Evolutionary conservation across 2,888 invertebrate species (phyloP).

Genomic region (Ypsolopha scabrella): DNA sequence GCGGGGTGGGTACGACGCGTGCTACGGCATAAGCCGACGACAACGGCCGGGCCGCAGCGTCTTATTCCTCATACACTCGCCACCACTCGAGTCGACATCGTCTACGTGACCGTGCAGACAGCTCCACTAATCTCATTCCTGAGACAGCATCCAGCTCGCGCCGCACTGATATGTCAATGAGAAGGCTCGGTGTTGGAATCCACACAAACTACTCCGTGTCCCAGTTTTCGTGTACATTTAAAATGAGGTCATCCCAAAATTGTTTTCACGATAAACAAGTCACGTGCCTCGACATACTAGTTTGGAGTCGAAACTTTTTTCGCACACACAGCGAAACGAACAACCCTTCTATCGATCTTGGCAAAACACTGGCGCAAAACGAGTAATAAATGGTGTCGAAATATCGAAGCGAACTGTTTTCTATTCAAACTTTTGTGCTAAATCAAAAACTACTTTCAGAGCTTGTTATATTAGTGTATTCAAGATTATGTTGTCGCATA

Average conservation of each 20-base stretch:
- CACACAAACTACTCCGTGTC: slow-evolving; percentile 9
- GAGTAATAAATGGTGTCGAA: slow-evolving; percentile 42
- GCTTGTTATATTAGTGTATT: slow-evolving; percentile 11
- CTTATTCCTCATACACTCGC: slow-evolving; percentile 20
- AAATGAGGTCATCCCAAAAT: slow-evolving; percentile 15
- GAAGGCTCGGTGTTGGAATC: slow-evolving; percentile 18
- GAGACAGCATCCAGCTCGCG: slow-evolving; percentile 10
- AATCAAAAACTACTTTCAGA: slow-evolving; percentile 40
- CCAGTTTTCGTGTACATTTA: background rate
- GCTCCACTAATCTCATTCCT: slow-evolving; percentile 46
- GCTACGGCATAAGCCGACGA: slow-evolving; percentile 37
- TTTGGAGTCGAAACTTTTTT: slow-evolving; percentile 34
- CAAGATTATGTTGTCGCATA: background rate
- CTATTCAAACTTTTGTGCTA: slow-evolving; percentile 40
- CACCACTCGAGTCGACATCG: slow-evolving; percentile 41
- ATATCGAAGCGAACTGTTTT: slow-evolving; percentile 35
- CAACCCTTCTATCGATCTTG: slow-evolving; percentile 30
- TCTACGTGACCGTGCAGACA: slow-evolving; percentile 62
- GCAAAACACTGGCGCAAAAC: slow-evolving; percentile 30
- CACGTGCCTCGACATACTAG: slow-evolving; percentile 33
- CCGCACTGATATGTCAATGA: slow-evolving; percentile 6
- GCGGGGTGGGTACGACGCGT: slow-evolving; percentile 21
- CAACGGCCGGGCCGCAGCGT: background rate
- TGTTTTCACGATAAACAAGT: slow-evolving; percentile 26
- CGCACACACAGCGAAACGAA: slow-evolving; percentile 4